Conservation (phyloP, 1,140 invertebrate genomes). For the Pogonomyrmex barbatus region DNA sequence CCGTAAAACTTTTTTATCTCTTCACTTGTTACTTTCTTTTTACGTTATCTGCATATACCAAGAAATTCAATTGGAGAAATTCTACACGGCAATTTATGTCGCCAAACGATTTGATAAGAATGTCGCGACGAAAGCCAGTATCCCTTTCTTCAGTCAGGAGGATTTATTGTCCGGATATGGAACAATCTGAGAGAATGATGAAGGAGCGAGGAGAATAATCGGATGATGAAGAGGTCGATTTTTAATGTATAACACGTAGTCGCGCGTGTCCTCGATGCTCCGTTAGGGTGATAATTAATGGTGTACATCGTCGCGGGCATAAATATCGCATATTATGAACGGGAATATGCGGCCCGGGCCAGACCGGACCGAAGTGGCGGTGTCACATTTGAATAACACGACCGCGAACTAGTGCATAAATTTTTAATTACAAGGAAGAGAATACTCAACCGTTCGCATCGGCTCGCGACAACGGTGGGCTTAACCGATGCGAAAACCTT, state of each 20-base stretch:
- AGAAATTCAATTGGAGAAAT: neutral
- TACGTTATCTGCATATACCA: neutral
- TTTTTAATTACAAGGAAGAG: conserved; percentile 85
- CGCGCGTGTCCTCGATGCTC: conserved; percentile 72
- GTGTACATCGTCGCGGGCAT: conserved; percentile 71
- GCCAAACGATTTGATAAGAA: neutral
- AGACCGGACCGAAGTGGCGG: conserved; percentile 73
- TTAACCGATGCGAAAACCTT: conserved; percentile 10
- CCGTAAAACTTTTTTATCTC: neutral
- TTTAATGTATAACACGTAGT: conserved; percentile 67
- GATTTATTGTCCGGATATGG: neutral
- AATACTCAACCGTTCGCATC: conserved; percentile 56
- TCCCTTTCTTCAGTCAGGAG: neutral
- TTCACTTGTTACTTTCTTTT: neutral
- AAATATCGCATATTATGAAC: conserved; percentile 79
- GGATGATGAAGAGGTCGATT: conserved; percentile 53
- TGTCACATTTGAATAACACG: conserved; percentile 86
- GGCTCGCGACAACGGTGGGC: conserved; percentile 26
- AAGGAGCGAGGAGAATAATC: neutral
- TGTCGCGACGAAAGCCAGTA: neutral
- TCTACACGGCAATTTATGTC: neutral
- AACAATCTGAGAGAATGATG: conserved; percentile 16
- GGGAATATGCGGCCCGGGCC: conserved; percentile 70
- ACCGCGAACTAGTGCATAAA: conserved; percentile 84
- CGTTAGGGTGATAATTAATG: conserved; percentile 84